Evolutionary conservation across 2,888 invertebrate genomes (phyloP), one percentile per base, ranked within the genome.

Genomic region (Drosophila merina): DNA sequence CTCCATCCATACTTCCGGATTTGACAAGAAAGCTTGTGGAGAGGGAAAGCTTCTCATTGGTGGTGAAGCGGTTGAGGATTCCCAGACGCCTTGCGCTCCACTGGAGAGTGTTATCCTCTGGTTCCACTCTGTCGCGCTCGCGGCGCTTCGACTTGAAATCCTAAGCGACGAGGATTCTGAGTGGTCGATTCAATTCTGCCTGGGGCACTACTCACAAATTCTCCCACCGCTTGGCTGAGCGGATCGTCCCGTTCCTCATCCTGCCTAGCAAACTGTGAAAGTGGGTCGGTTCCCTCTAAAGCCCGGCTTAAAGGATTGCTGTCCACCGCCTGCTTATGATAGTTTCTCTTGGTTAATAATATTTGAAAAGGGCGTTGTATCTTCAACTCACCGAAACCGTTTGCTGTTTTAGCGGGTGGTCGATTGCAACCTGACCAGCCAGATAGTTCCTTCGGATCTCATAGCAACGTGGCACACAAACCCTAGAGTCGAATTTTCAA

Each of bases 21-120:
- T 62, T 48, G 12, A 70, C 69, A 49, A 97, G 92, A 89, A 96
- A 97, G 90, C 97, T 98, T 44, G 97, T 97, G 1, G 97, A 94
- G 76, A 98, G 97, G 0, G 97, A 96, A 30, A 99, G 92, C 90
- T 97, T 98, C 91, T 98, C 98, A 9, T 96, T 97, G 56, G 99
- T 99, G 33, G 97, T 98, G 88, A 96, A 99, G 91, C 96, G 96
- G 78, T 94, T 95, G 9, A 99, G 93, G 88, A 99, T 98, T n/a
- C 93, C 93, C 48, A 94, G 90, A 75, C 96, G 95, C 84, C 95
- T 95, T 1, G 93, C 91, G 74, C 93, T 93, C 99, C 99, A 99
- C 10, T 95, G 95, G 73, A 95, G 92, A 69, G 93, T 52, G 64
- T 94, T 88, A 25, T 90, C 89, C 3, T 73, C 93, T 8, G 91